phyloP scores from a whole-genome alignment of 2,797 vertebrate species.

The Gallinago stenura region DNA sequence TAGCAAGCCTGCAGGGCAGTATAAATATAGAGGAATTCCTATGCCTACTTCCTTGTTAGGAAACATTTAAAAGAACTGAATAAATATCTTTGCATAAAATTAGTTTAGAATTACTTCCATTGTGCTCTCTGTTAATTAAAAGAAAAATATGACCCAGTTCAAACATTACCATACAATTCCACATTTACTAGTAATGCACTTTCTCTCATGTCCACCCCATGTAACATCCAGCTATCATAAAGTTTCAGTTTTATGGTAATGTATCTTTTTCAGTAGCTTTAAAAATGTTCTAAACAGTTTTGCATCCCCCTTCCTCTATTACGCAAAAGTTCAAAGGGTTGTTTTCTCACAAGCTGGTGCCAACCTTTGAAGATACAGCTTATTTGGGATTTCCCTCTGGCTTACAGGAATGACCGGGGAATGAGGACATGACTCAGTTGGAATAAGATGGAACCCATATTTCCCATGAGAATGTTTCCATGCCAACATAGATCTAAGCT shows the following conservation, averaged over 20 bases:
- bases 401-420: background rate
- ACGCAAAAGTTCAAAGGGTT: background rate
- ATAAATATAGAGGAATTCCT: background rate
- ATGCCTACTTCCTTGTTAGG: background rate
- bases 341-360: background rate
- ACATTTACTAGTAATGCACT: background rate
- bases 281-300: background rate
- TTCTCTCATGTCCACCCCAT: background rate
- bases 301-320: background rate
- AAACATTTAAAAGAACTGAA: background rate
- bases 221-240: background rate
- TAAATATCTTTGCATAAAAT: background rate
- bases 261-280: background rate
- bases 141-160: background rate
- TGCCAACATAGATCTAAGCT: background rate
- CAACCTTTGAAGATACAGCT: background rate
- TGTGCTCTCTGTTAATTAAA: background rate
- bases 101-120: background rate
- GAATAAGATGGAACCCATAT: fast-evolving
- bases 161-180: background rate
- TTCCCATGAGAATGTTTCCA: background rate
- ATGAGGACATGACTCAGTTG: background rate
- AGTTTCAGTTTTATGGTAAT: background rate
- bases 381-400: background rate
- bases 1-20: background rate